These are phyloP conservation scores for Isaurus tuberculatus DNA, from an alignment of 92 coral and sea anemone species.

Conservation along the genomic window DNA sequence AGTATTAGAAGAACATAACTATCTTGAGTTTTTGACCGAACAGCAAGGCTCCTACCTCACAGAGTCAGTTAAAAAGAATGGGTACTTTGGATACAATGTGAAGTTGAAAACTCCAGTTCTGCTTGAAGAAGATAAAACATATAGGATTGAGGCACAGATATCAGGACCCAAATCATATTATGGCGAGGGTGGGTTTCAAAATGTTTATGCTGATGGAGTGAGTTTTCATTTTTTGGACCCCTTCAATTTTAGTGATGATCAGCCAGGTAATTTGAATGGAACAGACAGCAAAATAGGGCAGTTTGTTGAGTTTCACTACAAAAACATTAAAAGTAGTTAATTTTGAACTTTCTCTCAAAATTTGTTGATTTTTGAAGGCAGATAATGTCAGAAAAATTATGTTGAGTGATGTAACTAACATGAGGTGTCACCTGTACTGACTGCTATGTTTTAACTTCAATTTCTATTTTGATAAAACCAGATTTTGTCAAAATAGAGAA, in stretches of 20 bases:
- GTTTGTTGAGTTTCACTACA: conserved; percentile 40
- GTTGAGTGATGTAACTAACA: too few species aligned
- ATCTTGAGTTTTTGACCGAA: conserved; percentile 15
- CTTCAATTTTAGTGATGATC: conserved; percentile 6
- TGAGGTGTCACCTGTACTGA: too few species aligned
- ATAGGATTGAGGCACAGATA: conserved; percentile 19
- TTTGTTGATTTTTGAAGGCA: too few species aligned
- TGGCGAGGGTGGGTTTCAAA: conserved; percentile 41
- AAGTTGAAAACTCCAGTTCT: conserved; percentile 28
- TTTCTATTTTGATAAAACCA: too few species aligned
- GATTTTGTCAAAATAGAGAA: too few species aligned
- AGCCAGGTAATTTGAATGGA: conserved; percentile 14
- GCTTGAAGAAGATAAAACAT: conserved; percentile 24
- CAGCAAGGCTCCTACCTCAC: conserved; percentile 30
- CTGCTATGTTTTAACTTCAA: too few species aligned
- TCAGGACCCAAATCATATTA: conserved; percentile 34
- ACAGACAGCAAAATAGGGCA: conserved; percentile 38
- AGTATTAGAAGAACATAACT: neutral
- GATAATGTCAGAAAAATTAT: too few species aligned
- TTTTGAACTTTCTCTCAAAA: neutral
- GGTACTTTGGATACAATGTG: conserved; percentile 36
- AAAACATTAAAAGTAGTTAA: conserved; percentile 1
- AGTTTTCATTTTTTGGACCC: conserved; percentile 41
- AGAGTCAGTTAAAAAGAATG: conserved; percentile 34
- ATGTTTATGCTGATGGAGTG: conserved; percentile 47